Evolutionary conservation across 2,113 vertebrate genomes (phyloP).

Genomic region (Serilophus lunatus): DNA sequence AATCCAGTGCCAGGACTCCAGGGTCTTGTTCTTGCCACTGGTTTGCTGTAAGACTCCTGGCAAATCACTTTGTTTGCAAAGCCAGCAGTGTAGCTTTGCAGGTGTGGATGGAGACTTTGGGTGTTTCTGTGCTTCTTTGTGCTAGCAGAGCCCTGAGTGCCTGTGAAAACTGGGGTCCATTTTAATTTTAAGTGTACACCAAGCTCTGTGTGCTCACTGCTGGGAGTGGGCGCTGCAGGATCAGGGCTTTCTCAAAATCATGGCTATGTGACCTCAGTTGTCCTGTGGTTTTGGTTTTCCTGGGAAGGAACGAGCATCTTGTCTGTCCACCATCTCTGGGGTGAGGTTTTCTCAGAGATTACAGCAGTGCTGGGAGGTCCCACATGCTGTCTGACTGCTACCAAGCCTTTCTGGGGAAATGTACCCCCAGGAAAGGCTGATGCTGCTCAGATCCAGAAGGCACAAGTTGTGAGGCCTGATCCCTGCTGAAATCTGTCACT

Average conservation of each 20-base stretch:
- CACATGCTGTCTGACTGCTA: fast-evolving
- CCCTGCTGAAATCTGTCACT: neutral
- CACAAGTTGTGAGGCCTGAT: neutral
- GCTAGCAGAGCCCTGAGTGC: neutral
- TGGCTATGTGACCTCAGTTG: neutral
- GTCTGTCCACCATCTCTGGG: neutral
- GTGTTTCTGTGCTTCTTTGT: neutral
- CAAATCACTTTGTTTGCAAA: neutral
- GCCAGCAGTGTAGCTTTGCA: neutral
- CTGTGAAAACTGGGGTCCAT: neutral
- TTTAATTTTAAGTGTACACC: neutral
- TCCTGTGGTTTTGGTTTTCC: neutral
- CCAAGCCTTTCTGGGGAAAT: fast-evolving
- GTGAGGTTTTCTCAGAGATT: neutral
- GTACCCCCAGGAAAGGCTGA: neutral
- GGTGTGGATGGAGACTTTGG: neutral
- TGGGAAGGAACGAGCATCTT: fast-evolving
- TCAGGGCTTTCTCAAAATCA: neutral
- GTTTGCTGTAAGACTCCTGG: neutral
- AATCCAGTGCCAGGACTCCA: neutral
- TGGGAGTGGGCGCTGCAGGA: neutral
- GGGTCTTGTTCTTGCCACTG: neutral
- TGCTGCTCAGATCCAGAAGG: neutral
- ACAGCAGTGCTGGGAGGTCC: neutral
- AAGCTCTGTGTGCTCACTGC: neutral